Conservation (phyloP, 2,888 invertebrate species). For the Drosophila nigricruria region DNA sequence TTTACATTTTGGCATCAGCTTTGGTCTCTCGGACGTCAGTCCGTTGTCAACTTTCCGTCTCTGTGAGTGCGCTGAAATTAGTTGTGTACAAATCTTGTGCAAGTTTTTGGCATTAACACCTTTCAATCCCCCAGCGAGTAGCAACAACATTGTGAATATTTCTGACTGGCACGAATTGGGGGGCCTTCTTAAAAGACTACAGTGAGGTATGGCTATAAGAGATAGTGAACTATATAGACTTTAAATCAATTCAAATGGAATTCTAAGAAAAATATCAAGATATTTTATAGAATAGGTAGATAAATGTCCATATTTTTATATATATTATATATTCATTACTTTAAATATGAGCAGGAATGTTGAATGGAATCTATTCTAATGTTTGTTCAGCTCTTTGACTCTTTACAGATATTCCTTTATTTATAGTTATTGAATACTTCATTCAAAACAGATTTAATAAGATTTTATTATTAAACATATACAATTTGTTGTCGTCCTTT, state of each 20-base stretch:
- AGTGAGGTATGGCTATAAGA: neutral
- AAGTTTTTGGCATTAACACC: slow-evolving; percentile 81
- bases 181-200: slow-evolving; percentile 11
- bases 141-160: slow-evolving; percentile 61
- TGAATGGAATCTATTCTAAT: too few species aligned
- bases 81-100: slow-evolving; percentile 77
- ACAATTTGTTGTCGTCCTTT: neutral
- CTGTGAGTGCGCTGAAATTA: slow-evolving; percentile 75
- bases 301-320: too few species aligned
- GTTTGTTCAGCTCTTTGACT: too few species aligned
- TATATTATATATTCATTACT: too few species aligned
- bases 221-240: neutral
- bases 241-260: neutral
- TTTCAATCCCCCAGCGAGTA: slow-evolving; percentile 67
- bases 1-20: slow-evolving; percentile 6
- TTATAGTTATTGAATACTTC: too few species aligned
- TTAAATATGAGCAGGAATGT: too few species aligned
- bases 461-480: too few species aligned
- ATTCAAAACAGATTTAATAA: too few species aligned
- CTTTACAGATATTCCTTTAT: too few species aligned
- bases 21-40: slow-evolving; percentile 56
- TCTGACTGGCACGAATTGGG: slow-evolving; percentile 27
- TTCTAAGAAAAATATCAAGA: neutral
- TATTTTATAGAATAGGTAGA: too few species aligned
- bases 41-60: slow-evolving; percentile 70